Percentiles rank a stretch among this genome's conserved stretches.
Evolutionary conservation across 2,797 vertebrate species (phyloP).

Genomic region (Lepilemur septentrionalis): DNA sequence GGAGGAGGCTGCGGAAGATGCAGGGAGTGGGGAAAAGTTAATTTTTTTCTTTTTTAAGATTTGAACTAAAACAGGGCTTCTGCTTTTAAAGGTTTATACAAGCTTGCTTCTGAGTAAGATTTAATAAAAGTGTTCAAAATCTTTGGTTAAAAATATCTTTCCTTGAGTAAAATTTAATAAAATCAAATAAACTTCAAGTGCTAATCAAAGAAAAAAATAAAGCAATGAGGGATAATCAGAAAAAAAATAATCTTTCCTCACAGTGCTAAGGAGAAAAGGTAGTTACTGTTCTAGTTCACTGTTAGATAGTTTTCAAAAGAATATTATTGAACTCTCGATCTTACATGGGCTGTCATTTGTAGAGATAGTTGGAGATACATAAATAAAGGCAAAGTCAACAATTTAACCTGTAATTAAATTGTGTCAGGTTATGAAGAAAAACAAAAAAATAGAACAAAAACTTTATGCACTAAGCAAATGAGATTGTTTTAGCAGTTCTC

Average conservation of each 20-base stretch:
- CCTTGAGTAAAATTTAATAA: neutral
- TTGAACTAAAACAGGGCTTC: constrained; percentile 7
- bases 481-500: neutral
- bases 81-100: constrained; percentile 25
- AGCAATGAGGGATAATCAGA: too few species aligned
- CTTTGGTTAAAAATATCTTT: constrained; percentile 36
- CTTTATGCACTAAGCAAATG: neutral
- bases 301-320: constrained; percentile 12
- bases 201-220: too few species aligned
- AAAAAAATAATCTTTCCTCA: constrained; percentile 1
- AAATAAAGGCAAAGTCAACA: constrained; percentile 17
- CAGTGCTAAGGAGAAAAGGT: neutral
- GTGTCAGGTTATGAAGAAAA: neutral
- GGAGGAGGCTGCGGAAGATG: neutral
- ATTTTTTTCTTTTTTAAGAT: neutral
- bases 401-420: constrained; percentile 18
- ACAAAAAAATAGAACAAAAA: neutral
- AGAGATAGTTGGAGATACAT: neutral
- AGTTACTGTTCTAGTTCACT: neutral
- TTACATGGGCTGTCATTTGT: neutral
- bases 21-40: accelerated
- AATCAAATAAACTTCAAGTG: too few species aligned
- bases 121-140: constrained; percentile 7
- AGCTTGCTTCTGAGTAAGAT: neutral
- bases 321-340: neutral